Conservation (phyloP, 2,113 vertebrate species). For the Pteronura brasiliensis region DNA sequence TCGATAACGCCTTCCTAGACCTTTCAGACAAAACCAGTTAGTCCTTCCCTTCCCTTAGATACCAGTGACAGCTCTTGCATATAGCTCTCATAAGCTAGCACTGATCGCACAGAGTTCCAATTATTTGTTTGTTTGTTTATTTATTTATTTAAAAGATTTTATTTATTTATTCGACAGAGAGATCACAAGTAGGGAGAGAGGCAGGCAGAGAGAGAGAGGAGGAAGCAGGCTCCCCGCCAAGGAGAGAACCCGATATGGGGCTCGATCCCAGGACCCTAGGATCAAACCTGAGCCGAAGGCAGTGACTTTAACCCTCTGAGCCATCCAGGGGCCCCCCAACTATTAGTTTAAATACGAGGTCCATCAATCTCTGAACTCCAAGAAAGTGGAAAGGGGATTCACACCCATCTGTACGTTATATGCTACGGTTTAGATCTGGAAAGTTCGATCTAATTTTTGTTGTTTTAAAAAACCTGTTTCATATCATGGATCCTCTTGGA, state of each 20-base stretch:
- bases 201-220: too few species aligned
- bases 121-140: not conserved
- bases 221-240: too few species aligned
- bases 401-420: not conserved
- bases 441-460: not conserved
- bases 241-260: too few species aligned
- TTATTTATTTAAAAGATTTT: too few species aligned
- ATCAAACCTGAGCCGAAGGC: too few species aligned
- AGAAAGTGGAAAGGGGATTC: not conserved
- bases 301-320: too few species aligned
- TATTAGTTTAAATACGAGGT: not conserved
- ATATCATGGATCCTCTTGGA: not conserved
- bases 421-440: not conserved
- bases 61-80: not conserved
- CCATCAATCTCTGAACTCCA: not conserved
- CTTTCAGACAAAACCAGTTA: not conserved
- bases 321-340: not conserved
- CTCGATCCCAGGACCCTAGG: too few species aligned
- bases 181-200: too few species aligned
- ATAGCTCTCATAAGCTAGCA: not conserved
- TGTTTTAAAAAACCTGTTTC: not conserved
- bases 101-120: not conserved
- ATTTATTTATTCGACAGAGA: too few species aligned
- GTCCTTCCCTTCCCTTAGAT: not conserved
- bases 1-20: not conserved